Conservation (phyloP, 2,888 invertebrate species). For the Aricia artaxerxes region DNA sequence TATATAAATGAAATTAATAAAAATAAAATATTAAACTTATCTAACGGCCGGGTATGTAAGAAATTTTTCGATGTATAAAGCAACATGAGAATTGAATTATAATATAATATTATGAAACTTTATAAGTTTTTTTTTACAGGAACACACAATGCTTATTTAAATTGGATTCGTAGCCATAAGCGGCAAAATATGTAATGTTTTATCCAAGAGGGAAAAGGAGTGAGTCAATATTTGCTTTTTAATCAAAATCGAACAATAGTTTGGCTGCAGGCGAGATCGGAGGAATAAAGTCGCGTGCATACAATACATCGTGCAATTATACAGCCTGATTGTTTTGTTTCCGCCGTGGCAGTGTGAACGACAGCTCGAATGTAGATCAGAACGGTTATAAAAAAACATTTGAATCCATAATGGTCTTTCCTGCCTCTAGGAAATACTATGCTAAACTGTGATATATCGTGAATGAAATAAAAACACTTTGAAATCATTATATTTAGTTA, state of each 20-base stretch:
- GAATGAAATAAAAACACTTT: neutral
- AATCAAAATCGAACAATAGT: constrained; percentile 25
- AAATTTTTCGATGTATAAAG: constrained; percentile 7
- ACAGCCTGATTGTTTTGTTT: constrained; percentile 32
- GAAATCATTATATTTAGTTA: no score
- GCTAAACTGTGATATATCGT: neutral
- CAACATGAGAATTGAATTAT: neutral
- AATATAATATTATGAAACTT: no score
- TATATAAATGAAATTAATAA: neutral
- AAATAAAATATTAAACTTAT: neutral
- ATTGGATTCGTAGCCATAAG: neutral
- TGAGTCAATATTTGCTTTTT: constrained; percentile 16
- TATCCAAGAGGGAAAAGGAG: neutral
- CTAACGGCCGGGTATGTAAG: neutral
- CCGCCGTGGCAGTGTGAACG: constrained; percentile 20
- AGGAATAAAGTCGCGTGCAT: constrained; percentile 26
- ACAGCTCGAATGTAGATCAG: constrained; percentile 28
- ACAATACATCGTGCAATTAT: constrained; percentile 34
- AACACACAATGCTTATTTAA: neutral
- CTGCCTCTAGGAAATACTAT: neutral
- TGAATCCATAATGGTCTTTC: neutral
- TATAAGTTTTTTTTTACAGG: neutral
- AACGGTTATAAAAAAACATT: neutral
- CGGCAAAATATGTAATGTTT: neutral
- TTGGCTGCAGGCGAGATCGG: constrained; percentile 8